These are phyloP conservation scores for Sitophilus oryzae DNA, from an alignment of 1,140 invertebrate species.

Conservation along the genomic window DNA sequence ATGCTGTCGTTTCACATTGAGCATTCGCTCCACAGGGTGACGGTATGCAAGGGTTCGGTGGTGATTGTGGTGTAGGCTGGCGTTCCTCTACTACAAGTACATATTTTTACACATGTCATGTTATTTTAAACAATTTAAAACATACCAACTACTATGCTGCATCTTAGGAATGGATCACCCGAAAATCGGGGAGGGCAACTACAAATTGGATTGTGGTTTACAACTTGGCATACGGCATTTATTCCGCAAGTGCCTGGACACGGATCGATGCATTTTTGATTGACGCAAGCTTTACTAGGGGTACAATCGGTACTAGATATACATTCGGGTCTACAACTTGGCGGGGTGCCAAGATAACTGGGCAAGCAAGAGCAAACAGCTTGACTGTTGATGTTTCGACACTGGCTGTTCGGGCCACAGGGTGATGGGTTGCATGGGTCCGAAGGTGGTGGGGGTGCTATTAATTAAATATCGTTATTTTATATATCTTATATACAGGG, in stretches of 20 bases:
- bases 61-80: constrained; percentile 40
- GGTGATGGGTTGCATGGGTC: constrained; percentile 63
- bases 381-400: constrained; percentile 55
- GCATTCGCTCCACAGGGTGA: constrained; percentile 69
- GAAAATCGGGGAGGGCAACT: constrained; percentile 59
- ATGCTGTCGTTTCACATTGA: constrained; percentile 50
- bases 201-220: constrained; percentile 64
- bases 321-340: constrained; percentile 63
- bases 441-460: constrained; percentile 15
- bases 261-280: constrained; percentile 63
- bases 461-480: no score
- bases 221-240: constrained; percentile 55
- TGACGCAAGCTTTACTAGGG: constrained; percentile 57
- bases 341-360: constrained; percentile 61
- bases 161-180: constrained; percentile 69
- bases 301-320: constrained; percentile 59
- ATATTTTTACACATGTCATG: neutral
- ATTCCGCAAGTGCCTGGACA: constrained; percentile 64
- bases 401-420: constrained; percentile 65
- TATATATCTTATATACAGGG: no score
- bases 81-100: neutral
- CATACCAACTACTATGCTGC: constrained; percentile 41
- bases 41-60: constrained; percentile 54
- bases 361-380: constrained; percentile 63
- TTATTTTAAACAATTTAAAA: neutral